These are phyloP conservation scores for Collichthys lucidus DNA, from an alignment of 2,113 vertebrate genomes.

Conservation along the genomic window DNA sequence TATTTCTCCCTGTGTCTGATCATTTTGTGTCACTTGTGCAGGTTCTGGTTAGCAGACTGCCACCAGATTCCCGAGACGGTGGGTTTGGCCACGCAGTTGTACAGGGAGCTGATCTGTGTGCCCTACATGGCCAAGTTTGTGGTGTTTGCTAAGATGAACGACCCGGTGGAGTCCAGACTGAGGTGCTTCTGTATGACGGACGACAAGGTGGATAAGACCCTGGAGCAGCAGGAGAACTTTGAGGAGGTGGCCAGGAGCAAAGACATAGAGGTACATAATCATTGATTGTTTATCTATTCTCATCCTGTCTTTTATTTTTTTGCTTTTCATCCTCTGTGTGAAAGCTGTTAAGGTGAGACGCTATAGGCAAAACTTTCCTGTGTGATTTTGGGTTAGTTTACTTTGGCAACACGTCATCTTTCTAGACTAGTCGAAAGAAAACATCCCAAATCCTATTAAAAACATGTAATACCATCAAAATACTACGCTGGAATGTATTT, in stretches of 20 bases:
- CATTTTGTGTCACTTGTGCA: constrained; percentile 28
- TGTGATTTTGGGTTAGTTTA: too few species aligned
- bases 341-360: not conserved
- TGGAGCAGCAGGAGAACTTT: constrained; percentile 99
- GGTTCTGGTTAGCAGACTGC: constrained; percentile 99
- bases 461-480: too few species aligned
- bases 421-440: too few species aligned
- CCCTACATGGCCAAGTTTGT: constrained; percentile 99
- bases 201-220: constrained; percentile 98
- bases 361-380: too few species aligned
- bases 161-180: constrained; percentile 93
- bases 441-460: too few species aligned
- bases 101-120: constrained; percentile 97
- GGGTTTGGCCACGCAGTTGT: constrained; percentile 93
- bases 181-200: constrained; percentile 99
- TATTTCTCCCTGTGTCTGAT: not conserved
- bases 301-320: not conserved
- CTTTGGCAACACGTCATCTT: too few species aligned
- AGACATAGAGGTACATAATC: constrained; percentile 94
- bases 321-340: not conserved
- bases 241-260: constrained; percentile 99
- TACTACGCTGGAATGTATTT: too few species aligned
- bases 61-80: constrained; percentile 97
- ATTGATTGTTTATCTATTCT: not conserved
- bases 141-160: constrained; percentile 98